Evolutionary conservation across 2,888 invertebrate species (phyloP), one percentile per base, ranked within the genome.

Genomic region (Rhagium mordax): DNA sequence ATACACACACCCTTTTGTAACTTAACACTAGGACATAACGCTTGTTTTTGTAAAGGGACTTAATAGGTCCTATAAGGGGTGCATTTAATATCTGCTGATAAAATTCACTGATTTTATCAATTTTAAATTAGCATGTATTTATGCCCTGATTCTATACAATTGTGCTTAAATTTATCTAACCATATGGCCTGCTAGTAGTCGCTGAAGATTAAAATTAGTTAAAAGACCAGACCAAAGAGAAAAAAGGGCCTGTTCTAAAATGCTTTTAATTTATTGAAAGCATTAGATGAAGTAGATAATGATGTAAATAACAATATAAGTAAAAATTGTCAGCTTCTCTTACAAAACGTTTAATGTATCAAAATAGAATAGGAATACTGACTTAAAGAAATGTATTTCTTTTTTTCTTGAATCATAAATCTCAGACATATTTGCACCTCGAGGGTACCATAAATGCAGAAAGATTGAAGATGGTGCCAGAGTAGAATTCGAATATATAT

Each of bases 81-180:
- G 75, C 72, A 75, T 78, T 77, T 76, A 75, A 78, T 74, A 68
- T 66, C 69, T 55, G 18, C 55, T 72, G 73, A 76, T 73, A 70
- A 77, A 76, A 70, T 75, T 75, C 74, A 74, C 74, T 76, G 77
- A 78, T 79, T 79, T 74, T 76, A 79, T 79, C 79, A 75, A 75
- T 76, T 79, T 75, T 75, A 78, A 79, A 79, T 79, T 78, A 79
- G 75, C 77, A 79, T 78, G 70, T 65, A 76, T 73, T 74, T 72
- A 57, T 68, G 27, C 59, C 41, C 18, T 57, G 60, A 74, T 71
- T 73, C 73, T 74, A n/a, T 64, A 15, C 61, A 69, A 51, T 62
- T 62, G 51, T 29, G 59, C n/a, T 62, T 55, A 51, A 21, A 61
- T 61, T 15, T 41, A 21, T 20, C 21, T 2, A 16, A 55, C 72